A percentile compares a stretch with the other conserved stretches of the same genome.
Evolutionary conservation across 2,113 vertebrate species (phyloP).

Genomic region (Silurus meridionalis): DNA sequence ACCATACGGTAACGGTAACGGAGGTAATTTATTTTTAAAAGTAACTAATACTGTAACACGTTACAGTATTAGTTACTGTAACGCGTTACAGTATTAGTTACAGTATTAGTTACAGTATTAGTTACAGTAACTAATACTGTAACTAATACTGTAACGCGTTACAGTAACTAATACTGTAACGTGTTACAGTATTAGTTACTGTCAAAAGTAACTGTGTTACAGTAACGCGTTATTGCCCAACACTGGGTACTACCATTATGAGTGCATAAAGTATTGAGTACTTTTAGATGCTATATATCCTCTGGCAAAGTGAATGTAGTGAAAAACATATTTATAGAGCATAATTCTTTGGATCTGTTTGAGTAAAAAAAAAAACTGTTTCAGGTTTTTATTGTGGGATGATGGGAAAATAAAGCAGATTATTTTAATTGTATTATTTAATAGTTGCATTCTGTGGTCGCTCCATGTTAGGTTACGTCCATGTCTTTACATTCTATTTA

Average conservation of each 20-base stretch:
- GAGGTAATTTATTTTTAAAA: too few relatives aligned
- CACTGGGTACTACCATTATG: not conserved
- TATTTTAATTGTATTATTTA: not conserved
- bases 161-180: too few relatives aligned
- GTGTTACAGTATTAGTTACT: too few relatives aligned
- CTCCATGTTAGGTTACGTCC: not conserved
- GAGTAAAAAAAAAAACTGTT: not conserved
- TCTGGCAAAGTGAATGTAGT: not conserved
- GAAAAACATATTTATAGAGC: not conserved
- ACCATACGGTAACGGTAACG: too few relatives aligned
- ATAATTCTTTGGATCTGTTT: not conserved
- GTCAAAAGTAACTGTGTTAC: too few relatives aligned
- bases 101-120: too few relatives aligned
- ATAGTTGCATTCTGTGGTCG: not conserved
- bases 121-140: too few relatives aligned
- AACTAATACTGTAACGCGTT: too few relatives aligned
- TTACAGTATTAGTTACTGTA: too few relatives aligned
- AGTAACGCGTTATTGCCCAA: too few relatives aligned
- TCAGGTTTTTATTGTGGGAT: not conserved
- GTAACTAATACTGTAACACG: too few relatives aligned
- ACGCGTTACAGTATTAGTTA: too few relatives aligned
- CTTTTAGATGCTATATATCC: not conserved
- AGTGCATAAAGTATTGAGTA: not conserved
- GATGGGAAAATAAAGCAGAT: not conserved
- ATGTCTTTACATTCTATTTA: not conserved